A percentile compares a stretch with the other conserved stretches of the same genome.
phyloP scores from a whole-genome alignment of 2,797 vertebrate genomes.

The Crocidura indochinensis region DNA sequence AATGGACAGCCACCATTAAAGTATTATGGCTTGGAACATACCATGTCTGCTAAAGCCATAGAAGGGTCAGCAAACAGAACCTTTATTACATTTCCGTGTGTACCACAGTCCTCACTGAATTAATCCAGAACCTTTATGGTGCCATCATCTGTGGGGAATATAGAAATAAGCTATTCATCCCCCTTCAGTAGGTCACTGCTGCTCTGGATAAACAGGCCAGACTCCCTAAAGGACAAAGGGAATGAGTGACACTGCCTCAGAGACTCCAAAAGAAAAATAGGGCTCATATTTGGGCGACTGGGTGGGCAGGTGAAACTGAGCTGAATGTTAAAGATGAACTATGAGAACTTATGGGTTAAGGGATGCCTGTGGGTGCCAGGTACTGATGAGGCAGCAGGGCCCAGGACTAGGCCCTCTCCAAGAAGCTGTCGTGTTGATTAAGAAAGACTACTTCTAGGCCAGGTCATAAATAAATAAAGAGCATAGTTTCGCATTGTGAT shows the following conservation, averaged over 20 bases:
- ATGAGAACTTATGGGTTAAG: background rate
- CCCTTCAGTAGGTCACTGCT: background rate
- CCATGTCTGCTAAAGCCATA: background rate
- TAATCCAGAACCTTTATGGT: background rate
- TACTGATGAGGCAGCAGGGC: background rate
- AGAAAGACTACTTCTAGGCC: background rate
- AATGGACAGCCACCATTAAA: background rate
- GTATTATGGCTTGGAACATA: fast-evolving
- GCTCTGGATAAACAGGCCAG: background rate
- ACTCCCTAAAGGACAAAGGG: background rate
- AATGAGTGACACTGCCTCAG: background rate
- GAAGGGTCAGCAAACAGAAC: background rate
- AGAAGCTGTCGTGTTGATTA: constrained; percentile 1
- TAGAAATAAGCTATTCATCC: background rate
- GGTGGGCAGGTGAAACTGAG: background rate
- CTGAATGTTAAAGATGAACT: background rate
- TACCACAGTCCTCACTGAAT: background rate
- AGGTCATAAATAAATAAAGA: background rate
- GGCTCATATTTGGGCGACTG: background rate
- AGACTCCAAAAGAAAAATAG: background rate
- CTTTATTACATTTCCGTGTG: background rate
- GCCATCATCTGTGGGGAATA: background rate
- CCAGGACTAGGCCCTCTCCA: background rate
- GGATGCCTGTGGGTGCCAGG: background rate
- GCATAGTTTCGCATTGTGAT: constrained; percentile 24